A percentile compares a stretch with the other conserved stretches of the same genome.
phyloP scores from a whole-genome alignment of 1,140 invertebrate genomes.

The Elymnias hypermnestra region DNA sequence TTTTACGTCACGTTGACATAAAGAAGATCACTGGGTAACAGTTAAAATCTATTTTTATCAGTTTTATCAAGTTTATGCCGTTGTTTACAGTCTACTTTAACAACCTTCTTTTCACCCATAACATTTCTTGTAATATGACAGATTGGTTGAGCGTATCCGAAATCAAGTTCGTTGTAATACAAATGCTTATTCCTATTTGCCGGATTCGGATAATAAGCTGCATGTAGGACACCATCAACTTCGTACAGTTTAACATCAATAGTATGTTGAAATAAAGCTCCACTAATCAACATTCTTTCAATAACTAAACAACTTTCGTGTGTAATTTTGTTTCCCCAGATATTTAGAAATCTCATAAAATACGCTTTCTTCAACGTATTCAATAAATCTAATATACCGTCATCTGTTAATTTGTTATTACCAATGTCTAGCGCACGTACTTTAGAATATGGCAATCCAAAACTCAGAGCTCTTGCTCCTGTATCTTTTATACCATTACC shows the following conservation, averaged over 20 bases:
- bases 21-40: too few species aligned
- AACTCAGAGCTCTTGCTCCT: constrained; percentile 75
- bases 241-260: constrained; percentile 76
- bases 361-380: constrained; percentile 75
- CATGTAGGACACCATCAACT: constrained; percentile 66
- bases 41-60: constrained; percentile 34
- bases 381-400: constrained; percentile 70
- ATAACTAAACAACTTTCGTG: constrained; percentile 60
- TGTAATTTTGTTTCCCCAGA: constrained; percentile 76
- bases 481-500: constrained; percentile 75
- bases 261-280: constrained; percentile 68
- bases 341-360: constrained; percentile 65
- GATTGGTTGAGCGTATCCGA: constrained; percentile 45
- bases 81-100: constrained; percentile 55
- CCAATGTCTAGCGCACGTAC: constrained; percentile 75
- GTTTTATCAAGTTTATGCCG: constrained; percentile 49
- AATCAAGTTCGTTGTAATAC: constrained; percentile 58
- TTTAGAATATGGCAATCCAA: constrained; percentile 73
- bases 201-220: constrained; percentile 72
- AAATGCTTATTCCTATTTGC: constrained; percentile 54
- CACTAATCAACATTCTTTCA: constrained; percentile 71
- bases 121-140: constrained; percentile 52
- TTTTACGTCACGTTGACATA: too few species aligned
- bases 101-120: constrained; percentile 36
- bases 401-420: constrained; percentile 73